Evolutionary conservation across 2,113 vertebrate species (phyloP).

Genomic region (Menidia beryllina): DNA sequence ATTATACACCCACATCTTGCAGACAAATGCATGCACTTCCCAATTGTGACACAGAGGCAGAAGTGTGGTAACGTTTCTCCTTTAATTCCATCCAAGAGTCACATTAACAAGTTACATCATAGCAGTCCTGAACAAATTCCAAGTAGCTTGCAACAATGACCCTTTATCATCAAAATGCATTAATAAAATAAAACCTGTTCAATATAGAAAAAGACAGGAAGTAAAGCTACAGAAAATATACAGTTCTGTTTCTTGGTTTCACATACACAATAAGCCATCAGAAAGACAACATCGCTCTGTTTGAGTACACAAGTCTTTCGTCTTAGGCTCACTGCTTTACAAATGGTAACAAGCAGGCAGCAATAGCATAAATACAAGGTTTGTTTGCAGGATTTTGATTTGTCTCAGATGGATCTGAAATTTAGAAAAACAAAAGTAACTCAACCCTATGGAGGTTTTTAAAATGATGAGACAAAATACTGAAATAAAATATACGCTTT

Average conservation of each 20-base stretch:
- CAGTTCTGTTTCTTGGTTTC: conserved; percentile 43
- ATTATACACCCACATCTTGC: background rate
- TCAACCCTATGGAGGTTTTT: conserved; percentile 49
- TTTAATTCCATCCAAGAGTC: conserved; percentile 81
- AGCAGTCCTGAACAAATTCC: conserved; percentile 80
- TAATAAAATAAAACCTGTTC: conserved; percentile 76
- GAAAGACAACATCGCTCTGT: conserved; percentile 75
- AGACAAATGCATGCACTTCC: background rate
- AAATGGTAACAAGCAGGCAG: conserved; percentile 63
- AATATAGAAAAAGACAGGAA: conserved; percentile 67
- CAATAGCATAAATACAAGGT: conserved; percentile 71
- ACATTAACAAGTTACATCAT: conserved; percentile 84
- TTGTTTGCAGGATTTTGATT: conserved; percentile 54
- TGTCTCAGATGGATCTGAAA: conserved; percentile 46
- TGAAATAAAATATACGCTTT: background rate
- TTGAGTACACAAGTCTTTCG: conserved; percentile 75
- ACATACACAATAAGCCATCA: conserved; percentile 73
- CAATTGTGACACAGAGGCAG: conserved; percentile 1
- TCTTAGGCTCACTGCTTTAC: conserved; percentile 79
- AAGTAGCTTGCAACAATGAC: conserved; percentile 79
- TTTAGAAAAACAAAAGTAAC: conserved; percentile 22
- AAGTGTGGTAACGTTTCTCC: conserved; percentile 43
- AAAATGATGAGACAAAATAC: conserved; percentile 28
- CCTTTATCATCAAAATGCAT: conserved; percentile 77
- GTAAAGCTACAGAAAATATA: conserved; percentile 63